Base-by-base conservation (phyloP, 1,140 invertebrate species). In the Lepidurus arcticus region DNA sequence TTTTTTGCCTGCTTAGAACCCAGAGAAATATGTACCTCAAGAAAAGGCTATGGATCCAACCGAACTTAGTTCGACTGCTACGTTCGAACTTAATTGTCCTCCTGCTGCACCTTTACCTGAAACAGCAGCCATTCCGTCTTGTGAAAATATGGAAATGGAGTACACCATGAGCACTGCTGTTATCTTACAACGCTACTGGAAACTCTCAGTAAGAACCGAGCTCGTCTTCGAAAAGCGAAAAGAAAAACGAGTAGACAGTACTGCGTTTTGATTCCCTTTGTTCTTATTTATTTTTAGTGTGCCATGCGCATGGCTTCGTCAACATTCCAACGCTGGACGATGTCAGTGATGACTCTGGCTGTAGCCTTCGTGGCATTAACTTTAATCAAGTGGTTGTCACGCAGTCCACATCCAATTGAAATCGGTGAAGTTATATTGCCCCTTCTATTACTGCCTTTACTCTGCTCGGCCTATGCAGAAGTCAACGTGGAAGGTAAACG, bases 401-500 rank as follows among this genome's bases (percentile, higher is more conserved):
- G 44, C 26, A 74, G 73, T 24, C 78, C 78, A 10, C 44, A n/a
- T 11, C 73, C 73, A 10, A 44, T 78, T n/a, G 65, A 73, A 47
- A 43, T 78, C 21, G 73, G 42, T 44, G 26, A 78, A 47, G 78
- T 78, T n/a, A 24, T 45, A 6, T 65, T 78, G 4, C 78, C 78
- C 13, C 43, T 78, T 73, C 13, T 78, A 73, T 75, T 78, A 13
- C 42, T 78, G 24, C 78, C 73, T 11, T 47, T 78, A 11, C 42
- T 78, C 16, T 78, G 78, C 78, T 73, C 78, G 16, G 78, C 78
- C 78, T 78, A 78, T 26, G 78, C 78, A 16, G 78, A 78, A 78
- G 78, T 78, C 42, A 78, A 78, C 73, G 73, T 42, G 6, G 78
- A 78, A 75, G 78, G 78, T 42, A 74, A 43, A 11, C 65, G 78